Evolutionary conservation across 1,140 invertebrate genomes (phyloP), one percentile per base, ranked within the genome.

Genomic region (Zaprionus gabonicus): DNA sequence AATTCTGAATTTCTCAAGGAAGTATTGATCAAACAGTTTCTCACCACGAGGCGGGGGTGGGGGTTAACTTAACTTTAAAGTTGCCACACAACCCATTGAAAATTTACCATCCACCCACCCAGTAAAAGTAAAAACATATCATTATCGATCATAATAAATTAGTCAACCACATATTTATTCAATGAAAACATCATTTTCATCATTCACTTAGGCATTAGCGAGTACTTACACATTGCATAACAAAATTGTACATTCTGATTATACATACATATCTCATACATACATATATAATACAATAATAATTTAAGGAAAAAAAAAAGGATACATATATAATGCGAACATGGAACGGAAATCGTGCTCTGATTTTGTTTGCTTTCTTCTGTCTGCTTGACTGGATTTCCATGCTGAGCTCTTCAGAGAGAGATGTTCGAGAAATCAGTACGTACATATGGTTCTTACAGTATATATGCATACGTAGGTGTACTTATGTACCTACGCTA

Each of bases 151-250:
- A 64, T 69, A 73, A 74, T 66, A 69, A 81, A 74, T 73, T 81
- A 86, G 80, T 86, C 79, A 86, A 82, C 83, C 82, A 86, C 80
- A 80, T 77, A 73, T 77, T 67, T 76, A 76, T 71, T 76, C 10
- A 59, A 59, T 65, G 62, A 80, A 70, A 51, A 75, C 74, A 68
- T 71, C 66, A 69, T 73, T 58, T 25, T 64, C 46, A 57, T 58
- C 60, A 34, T 69, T 66, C 23, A 66, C 62, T 79, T 79, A 81
- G 53, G 55, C 57, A 75, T 77, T 85, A 77, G 57, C 76, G 79
- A 86, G 60, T 78, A 71, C 82, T 86, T 86, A 86, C 68, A 82
- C 82, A 85, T 85, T 85, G 82, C 82, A 86, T 86, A 86, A 86
- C 83, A 86, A 86, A 84, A 86, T 79, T 86, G 51, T 83, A 82